These are phyloP conservation scores for Globodera rostochiensis DNA, from an alignment of 1,140 invertebrate species.

Conservation along the genomic window DNA sequence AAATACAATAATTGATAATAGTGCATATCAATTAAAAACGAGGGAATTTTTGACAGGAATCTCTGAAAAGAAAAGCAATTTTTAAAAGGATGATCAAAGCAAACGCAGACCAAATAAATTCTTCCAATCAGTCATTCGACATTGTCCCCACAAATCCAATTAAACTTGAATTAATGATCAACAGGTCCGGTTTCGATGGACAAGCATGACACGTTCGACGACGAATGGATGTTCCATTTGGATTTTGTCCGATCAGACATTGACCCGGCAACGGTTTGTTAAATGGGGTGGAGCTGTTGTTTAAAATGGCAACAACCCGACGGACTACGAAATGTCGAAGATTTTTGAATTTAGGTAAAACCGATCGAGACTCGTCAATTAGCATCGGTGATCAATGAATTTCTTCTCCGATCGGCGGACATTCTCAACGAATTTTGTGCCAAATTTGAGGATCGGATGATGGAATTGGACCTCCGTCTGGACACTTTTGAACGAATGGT, in stretches of 20 bases:
- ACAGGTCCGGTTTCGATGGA: not conserved
- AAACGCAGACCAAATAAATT: too few relatives aligned
- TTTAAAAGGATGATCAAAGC: too few relatives aligned
- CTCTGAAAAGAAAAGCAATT: too few relatives aligned
- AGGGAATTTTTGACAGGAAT: not conserved
- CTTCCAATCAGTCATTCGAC: too few relatives aligned
- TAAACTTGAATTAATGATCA: too few relatives aligned
- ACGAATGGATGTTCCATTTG: not conserved
- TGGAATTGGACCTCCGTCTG: not conserved
- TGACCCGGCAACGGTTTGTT: conserved; percentile 8
- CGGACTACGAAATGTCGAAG: too few relatives aligned
- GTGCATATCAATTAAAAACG: not conserved
- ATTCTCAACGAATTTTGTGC: conserved; percentile 18
- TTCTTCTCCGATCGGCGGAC: conserved; percentile 2
- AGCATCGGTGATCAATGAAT: conserved; percentile 11
- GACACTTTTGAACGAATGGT: conserved; percentile 16
- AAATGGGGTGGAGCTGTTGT: not conserved
- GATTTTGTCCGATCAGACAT: conserved; percentile 27
- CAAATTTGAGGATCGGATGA: not conserved
- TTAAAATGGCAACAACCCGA: not conserved
- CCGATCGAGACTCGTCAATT: conserved; percentile 13
- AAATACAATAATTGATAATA: not conserved
- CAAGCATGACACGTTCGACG: not conserved
- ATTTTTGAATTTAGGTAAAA: conserved; percentile 8
- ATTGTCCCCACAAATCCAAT: too few relatives aligned